Base-by-base conservation (phyloP, 2,888 invertebrate species). In the Tenthredo scrophulariae region DNA sequence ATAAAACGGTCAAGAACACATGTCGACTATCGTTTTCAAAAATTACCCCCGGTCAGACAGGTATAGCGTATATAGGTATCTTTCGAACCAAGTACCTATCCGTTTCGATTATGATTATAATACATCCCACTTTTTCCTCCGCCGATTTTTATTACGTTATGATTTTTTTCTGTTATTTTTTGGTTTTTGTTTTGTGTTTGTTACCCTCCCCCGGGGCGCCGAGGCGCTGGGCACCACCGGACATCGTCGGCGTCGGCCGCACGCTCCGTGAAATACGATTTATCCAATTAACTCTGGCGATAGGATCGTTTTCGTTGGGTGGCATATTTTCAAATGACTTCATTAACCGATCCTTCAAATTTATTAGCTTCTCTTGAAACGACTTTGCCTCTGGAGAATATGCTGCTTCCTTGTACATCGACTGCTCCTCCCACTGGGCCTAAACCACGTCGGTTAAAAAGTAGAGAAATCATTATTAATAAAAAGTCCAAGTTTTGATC, bases 281-380 rank as follows among this genome's bases (percentile, higher is more conserved):
- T 89, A 90, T 89, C 91, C 91, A 92, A 92, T 92, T 91, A 92
- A 92, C 88, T 88, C 80, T 26, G 77, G 86, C 89, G 91, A 91
- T 92, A 92, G 91, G 90, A 91, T 92, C 91, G 86, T 88, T 87
- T 90, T 90, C 88, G 87, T 86, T 88, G 89, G 89, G 89, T 89
- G 89, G 89, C 88, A 88, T 89, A 85, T 87, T 87, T 87, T 86
- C 87, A 87, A 88, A 88, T 87, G 87, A 90, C 92, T 92, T 92
- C 92, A 92, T 92, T 92, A 92, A 92, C 91, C 92, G 89, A 91
- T 89, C 90, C 90, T 90, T 92, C 91, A 92, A 92, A 92, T 91
- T 91, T 91, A 91, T 91, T 88, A 62, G 80, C 40, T 80, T 80
- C 80, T 80, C 58, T 80, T 62, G 10, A 40, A 40, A 80, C 62